phyloP scores from a whole-genome alignment of 2,888 invertebrate species.

The Oscheius myriophilus region DNA sequence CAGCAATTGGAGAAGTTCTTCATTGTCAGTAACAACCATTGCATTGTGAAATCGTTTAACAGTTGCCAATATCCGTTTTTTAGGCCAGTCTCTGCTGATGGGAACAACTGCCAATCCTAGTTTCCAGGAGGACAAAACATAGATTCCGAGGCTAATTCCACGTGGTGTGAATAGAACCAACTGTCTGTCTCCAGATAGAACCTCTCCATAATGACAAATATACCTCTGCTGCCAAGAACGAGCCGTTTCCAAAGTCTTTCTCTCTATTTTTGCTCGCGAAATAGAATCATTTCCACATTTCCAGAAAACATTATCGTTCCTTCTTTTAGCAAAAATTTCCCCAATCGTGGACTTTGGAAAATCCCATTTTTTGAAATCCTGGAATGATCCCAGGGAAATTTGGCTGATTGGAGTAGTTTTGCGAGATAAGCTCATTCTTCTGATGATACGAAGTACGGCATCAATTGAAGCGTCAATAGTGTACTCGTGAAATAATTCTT shows the following conservation, averaged over 20 bases:
- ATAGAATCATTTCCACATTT: background rate
- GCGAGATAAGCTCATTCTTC: background rate
- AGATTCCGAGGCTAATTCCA: slow-evolving; percentile 18
- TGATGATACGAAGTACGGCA: background rate
- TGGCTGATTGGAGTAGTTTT: background rate
- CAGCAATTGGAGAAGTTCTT: background rate
- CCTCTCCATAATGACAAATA: slow-evolving; percentile 26
- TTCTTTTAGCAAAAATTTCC: background rate
- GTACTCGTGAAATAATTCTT: slow-evolving; percentile 15
- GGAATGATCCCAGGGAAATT: background rate
- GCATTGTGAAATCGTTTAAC: slow-evolving; percentile 18
- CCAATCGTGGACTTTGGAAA: slow-evolving; percentile 7
- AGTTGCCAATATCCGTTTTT: slow-evolving; percentile 14
- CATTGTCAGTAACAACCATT: slow-evolving; percentile 18
- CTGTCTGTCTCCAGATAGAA: slow-evolving; percentile 18
- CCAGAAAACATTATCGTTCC: background rate
- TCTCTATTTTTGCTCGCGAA: background rate
- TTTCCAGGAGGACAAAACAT: slow-evolving; percentile 36
- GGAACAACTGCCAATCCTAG: slow-evolving; percentile 32
- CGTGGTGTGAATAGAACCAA: slow-evolving; percentile 33
- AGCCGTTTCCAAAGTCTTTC: background rate
- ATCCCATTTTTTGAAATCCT: slow-evolving; percentile 1
- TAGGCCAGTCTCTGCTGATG: slow-evolving; percentile 46
- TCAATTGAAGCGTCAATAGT: background rate
- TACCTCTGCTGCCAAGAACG: slow-evolving; percentile 9